phyloP scores from a whole-genome alignment of 2,888 invertebrate species.

The Dolomedes plantarius region DNA sequence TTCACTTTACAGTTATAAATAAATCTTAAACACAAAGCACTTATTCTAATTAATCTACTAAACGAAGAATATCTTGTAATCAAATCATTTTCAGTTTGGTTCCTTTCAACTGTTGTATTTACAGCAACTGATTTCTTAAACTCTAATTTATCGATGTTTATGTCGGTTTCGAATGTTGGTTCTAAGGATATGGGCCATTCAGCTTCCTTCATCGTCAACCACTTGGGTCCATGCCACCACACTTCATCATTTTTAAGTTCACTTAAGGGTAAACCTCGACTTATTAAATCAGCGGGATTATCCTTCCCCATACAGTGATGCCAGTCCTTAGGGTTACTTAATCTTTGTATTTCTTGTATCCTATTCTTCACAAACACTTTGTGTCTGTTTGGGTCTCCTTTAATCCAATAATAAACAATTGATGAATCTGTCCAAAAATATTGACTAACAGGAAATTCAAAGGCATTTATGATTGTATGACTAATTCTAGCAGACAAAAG shows the following conservation, averaged over 20 bases:
- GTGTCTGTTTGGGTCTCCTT: too few relatives aligned
- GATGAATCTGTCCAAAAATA: too few relatives aligned
- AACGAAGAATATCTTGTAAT: conserved; percentile 1
- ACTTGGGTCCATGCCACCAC: conserved; percentile 72
- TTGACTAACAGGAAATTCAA: too few relatives aligned
- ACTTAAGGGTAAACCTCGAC: conserved; percentile 67
- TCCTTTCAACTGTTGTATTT: not conserved
- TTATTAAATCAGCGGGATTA: too few relatives aligned
- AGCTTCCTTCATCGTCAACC: not conserved
- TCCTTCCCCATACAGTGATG: too few relatives aligned
- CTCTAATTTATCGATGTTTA: not conserved
- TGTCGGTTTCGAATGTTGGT: not conserved
- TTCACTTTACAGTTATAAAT: not conserved
- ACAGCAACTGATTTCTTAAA: not conserved
- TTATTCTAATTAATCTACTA: conserved; percentile 1
- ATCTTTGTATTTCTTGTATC: too few relatives aligned
- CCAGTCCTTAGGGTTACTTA: too few relatives aligned
- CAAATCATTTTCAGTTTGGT: not conserved
- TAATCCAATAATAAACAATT: too few relatives aligned
- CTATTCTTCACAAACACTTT: too few relatives aligned
- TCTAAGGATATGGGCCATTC: not conserved
- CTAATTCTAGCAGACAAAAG: too few relatives aligned
- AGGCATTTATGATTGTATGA: too few relatives aligned
- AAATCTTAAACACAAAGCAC: not conserved
- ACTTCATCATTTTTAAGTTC: conserved; percentile 49